These are phyloP conservation scores for Microhierax caerulescens DNA, from an alignment of 2,797 vertebrate species.

Conservation along the genomic window DNA sequence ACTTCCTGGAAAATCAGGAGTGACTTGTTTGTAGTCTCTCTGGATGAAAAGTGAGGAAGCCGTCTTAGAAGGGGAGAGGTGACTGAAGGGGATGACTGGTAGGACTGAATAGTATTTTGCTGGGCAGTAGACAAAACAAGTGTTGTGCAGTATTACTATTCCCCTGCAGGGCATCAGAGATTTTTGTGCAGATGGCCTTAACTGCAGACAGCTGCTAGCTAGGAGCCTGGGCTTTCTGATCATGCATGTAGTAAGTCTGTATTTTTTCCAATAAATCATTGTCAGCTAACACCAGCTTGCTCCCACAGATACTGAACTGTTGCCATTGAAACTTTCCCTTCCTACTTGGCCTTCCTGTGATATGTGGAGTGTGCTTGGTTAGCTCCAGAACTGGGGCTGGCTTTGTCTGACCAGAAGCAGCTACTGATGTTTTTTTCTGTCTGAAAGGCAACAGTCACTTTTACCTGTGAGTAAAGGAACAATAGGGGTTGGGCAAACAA, in stretches of 20 bases:
- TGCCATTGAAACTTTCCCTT: background rate
- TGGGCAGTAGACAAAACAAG: background rate
- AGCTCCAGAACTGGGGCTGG: background rate
- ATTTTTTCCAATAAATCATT: background rate
- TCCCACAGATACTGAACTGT: background rate
- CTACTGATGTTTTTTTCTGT: background rate
- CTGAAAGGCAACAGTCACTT: background rate
- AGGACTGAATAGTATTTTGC: background rate
- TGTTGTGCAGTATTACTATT: background rate
- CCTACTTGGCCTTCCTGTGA: background rate
- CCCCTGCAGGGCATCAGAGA: background rate
- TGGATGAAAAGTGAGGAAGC: background rate
- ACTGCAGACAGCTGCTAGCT: background rate
- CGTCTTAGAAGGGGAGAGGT: background rate
- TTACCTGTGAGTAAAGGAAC: background rate
- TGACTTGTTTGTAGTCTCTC: background rate
- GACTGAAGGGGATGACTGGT: background rate
- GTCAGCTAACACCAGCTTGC: background rate
- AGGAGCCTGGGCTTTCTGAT: background rate
- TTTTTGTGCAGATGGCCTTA: background rate
- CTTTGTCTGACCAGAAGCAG: background rate
- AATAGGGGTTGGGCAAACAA: background rate
- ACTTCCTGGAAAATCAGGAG: slow-evolving; percentile 22
- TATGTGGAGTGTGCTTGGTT: background rate
- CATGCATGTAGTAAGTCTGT: background rate